phyloP scores from a whole-genome alignment of 2,888 invertebrate genomes.

The Agrochola lychnidis region DNA sequence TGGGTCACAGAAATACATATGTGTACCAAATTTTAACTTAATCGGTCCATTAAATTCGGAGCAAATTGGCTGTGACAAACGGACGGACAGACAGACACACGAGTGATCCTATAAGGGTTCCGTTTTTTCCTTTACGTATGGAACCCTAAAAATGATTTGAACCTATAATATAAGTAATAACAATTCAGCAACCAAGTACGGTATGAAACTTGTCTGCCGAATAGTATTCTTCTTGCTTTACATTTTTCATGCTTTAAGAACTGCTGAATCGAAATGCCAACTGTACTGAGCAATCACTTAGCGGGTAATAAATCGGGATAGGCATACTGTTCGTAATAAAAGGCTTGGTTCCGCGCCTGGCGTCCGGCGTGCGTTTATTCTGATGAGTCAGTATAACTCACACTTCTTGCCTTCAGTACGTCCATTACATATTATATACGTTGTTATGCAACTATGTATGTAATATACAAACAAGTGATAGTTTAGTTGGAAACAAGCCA shows the following conservation, averaged over 20 bases:
- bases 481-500: slow-evolving; percentile 53
- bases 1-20: too few relatives aligned
- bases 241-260: neutral
- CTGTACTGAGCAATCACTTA: slow-evolving; percentile 1
- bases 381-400: slow-evolving; percentile 43
- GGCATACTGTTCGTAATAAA: slow-evolving; percentile 1
- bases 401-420: slow-evolving; percentile 28
- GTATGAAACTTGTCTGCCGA: neutral
- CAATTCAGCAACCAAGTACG: too few relatives aligned
- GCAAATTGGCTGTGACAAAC: too few relatives aligned
- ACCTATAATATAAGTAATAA: too few relatives aligned
- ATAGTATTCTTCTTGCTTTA: too few relatives aligned
- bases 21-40: too few relatives aligned
- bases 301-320: neutral
- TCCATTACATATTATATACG: slow-evolving; percentile 5
- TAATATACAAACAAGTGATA: slow-evolving; percentile 39
- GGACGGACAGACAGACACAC: too few relatives aligned
- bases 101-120: too few relatives aligned
- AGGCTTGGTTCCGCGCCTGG: slow-evolving; percentile 9
- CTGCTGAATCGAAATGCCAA: slow-evolving; percentile 1
- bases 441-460: slow-evolving; percentile 49
- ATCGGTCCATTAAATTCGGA: too few relatives aligned
- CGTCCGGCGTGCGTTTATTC: neutral
- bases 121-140: too few relatives aligned
- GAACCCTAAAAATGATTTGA: too few relatives aligned